Base-by-base conservation (phyloP, 2,113 vertebrate species). In the Tringa solitaria region DNA sequence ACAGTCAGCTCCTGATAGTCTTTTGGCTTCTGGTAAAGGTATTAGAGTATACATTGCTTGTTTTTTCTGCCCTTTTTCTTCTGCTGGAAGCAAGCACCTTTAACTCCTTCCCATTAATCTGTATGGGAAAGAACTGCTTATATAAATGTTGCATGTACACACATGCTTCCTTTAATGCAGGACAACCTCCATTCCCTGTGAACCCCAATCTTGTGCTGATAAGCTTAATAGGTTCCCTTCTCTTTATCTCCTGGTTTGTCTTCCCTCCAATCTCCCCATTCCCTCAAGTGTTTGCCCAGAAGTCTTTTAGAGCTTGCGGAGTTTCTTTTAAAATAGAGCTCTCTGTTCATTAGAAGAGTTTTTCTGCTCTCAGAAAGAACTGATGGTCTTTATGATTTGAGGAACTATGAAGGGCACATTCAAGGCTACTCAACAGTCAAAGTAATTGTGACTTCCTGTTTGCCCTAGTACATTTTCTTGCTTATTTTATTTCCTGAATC, bases 371-470 rank as follows among this genome's bases (percentile, higher is more conserved):
- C 37, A 37, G 57, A n/a, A 43, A 21, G 39, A 65, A 17, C 16
- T 54, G 14, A 14, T 68, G 9, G 8, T 57, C 63, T 59, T 85
- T 51, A 20, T 32, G 37, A 37, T 69, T 74, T 77, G 72, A 37
- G 68, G 28, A 90, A 37, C 37, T 1, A 0, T 22, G 54, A 67
- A 84, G 60, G 46, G n/a, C 1, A 4, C 1, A 0, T 83, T 88
- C 45, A 45, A 41, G 22, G 23, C 82, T 41, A 79, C 45, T 33
- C 15, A 53, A 8, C 50, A 69, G 70, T 67, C 57, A 33, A 65
- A 85, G 41, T 68, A 73, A 45, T 45, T 79, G 43, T 60, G 33
- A 33, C 12, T 84, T 75, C 11, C 4, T 61, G 5, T 73, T 83
- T 61, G 19, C 10, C 12, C 10, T 8, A 18, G 16, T 50, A 20